Base-by-base conservation (phyloP, 2,888 invertebrate genomes). In the Listrodromus nycthemerus region DNA sequence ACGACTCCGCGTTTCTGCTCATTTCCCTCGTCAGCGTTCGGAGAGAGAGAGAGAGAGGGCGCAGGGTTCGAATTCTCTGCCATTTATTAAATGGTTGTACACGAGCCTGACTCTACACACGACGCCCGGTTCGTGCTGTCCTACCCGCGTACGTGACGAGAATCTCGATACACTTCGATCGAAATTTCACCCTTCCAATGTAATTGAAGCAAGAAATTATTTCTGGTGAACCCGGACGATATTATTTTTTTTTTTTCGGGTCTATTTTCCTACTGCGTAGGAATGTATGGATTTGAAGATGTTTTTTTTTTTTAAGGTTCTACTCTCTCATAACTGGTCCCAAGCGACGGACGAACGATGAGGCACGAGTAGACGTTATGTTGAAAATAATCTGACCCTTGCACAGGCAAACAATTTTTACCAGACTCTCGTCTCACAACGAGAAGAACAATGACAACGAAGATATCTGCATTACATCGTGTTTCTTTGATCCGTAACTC, bases 21-120 rank as follows among this genome's bases (percentile, higher is more conserved):
- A 80, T 84, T 84, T 78, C 78, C 84, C 84, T 84, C 84, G 78
- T 84, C 84, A 84, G 74, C 66, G 69, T 71, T 16, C 7, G 4
- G 37, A 37, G 37, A 37, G 41, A 4, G 41, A 45, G 41, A 45
- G 13, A 41, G 41, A 78, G 84, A 78, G 84, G 74, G 81, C 75
- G 75, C 81, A 37, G 65, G 74, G 66, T 61, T 61, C 82, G 77
- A 77, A 77, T 77, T 73, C 73, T 27, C 50, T 27, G 66, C 65
- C 76, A 21, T 45, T 21, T 30, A 61, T 52, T 21, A 21, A 52
- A 52, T 21, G 50, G 50, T 19, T 52, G 50, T 19, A 52, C 50
- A 52, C n/a, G 50, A 45, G 50, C 50, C 19, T 52, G 50, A 52
- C 50, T 52, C 7, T 52, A 16, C 41, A 45, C 41, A 45, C 50